These are phyloP conservation scores for Nemopilema nomurai DNA, from an alignment of 30 jellyfish, hydroid and myxozoan species.

Conservation along the genomic window DNA sequence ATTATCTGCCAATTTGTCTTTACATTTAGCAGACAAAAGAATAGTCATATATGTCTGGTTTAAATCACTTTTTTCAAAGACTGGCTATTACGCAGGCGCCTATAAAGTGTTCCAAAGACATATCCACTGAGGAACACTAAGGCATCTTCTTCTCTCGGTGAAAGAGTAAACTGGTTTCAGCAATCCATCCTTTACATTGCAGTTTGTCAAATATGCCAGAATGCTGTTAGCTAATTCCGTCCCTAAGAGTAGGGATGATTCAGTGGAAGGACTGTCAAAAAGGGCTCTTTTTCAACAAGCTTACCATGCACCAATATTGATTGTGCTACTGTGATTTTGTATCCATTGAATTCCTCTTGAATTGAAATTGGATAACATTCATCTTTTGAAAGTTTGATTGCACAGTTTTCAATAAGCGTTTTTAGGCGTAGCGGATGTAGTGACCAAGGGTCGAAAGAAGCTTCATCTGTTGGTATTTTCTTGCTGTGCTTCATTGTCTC, in stretches of 20 bases:
- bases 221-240: constrained; percentile 45
- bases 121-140: constrained; percentile 37
- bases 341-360: constrained; percentile 28
- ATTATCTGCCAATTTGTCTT: not conserved
- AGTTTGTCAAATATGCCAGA: constrained; percentile 1
- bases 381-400: constrained; percentile 34
- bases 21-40: constrained; percentile 7
- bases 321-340: constrained; percentile 19
- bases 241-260: constrained; percentile 34
- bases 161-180: not conserved
- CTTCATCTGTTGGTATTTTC: not conserved
- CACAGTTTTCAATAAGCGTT: not conserved
- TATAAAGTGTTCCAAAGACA: constrained; percentile 48
- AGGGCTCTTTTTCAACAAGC: not conserved
- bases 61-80: constrained; percentile 12
- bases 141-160: constrained; percentile 20
- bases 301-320: constrained; percentile 1
- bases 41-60: constrained; percentile 30
- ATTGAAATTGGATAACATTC: constrained; percentile 29
- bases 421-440: constrained; percentile 1
- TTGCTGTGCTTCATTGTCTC: not conserved
- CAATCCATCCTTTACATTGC: constrained; percentile 5
- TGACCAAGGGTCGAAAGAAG: not conserved
- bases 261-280: constrained; percentile 25
- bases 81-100: constrained; percentile 32